Conservation (phyloP, 1,140 invertebrate genomes). For the Macrobrachium rosenbergii region DNA sequence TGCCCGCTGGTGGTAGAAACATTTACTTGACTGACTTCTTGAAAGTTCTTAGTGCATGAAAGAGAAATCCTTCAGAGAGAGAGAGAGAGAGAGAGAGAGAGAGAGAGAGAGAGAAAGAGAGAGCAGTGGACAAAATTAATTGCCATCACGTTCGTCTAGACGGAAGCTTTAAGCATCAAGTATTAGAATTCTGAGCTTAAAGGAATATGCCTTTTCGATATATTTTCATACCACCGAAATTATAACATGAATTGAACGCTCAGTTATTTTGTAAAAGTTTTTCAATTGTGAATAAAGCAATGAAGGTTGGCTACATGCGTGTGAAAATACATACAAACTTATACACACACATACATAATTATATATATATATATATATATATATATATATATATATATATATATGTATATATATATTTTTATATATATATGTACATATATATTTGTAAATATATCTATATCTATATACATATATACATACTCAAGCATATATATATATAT, state of each 20-base stretch:
- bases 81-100: constrained; percentile 29
- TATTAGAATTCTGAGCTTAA: background rate
- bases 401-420: too few species aligned
- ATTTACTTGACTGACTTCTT: too few species aligned
- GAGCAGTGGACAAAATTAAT: background rate
- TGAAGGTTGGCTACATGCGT: too few species aligned
- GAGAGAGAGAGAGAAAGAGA: constrained; percentile 29
- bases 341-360: too few species aligned
- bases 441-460: constrained; percentile 8
- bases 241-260: background rate
- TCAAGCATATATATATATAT: background rate
- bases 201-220: background rate
- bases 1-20: too few species aligned
- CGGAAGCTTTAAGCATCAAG: background rate
- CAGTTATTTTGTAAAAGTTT: background rate
- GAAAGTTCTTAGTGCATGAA: too few species aligned
- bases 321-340: too few species aligned
- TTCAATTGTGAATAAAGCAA: too few species aligned
- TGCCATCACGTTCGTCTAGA: background rate
- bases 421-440: background rate
- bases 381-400: constrained; percentile 4
- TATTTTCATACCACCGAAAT: background rate
- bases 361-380: background rate
- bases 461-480: background rate
- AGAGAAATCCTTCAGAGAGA: background rate